These are phyloP conservation scores for Ceraclea dissimilis DNA, from an alignment of 2,888 invertebrate genomes.

Conservation along the genomic window DNA sequence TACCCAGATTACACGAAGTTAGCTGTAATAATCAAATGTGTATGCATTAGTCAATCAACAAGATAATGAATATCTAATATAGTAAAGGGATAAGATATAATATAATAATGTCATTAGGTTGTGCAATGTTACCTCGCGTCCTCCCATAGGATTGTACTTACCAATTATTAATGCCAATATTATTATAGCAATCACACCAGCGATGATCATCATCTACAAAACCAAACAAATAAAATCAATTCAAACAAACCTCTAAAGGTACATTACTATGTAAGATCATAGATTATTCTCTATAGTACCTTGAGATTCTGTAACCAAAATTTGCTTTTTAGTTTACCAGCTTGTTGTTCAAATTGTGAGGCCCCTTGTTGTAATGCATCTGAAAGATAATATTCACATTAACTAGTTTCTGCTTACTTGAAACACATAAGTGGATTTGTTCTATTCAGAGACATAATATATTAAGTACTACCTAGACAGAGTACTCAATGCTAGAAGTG, in stretches of 20 bases:
- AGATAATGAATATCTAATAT: constrained; percentile 3
- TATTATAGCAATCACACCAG: constrained; percentile 75
- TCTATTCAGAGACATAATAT: no score
- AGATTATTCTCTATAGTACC: constrained; percentile 38
- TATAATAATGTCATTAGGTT: background rate
- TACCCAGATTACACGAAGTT: constrained; percentile 20
- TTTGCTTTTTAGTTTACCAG: constrained; percentile 93
- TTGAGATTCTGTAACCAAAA: constrained; percentile 98
- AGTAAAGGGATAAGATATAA: constrained; percentile 6
- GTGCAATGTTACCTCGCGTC: constrained; percentile 5
- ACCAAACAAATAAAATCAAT: constrained; percentile 19
- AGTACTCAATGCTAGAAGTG: no score
- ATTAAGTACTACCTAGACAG: no score
- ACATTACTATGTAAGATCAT: no score
- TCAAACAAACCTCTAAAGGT: no score
- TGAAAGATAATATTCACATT: constrained; percentile 33
- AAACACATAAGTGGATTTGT: no score
- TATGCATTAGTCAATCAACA: background rate
- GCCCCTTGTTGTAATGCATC: constrained; percentile 92
- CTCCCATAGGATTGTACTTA: constrained; percentile 46
- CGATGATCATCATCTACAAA: constrained; percentile 82
- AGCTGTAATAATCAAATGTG: constrained; percentile 19
- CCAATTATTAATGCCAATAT: constrained; percentile 83
- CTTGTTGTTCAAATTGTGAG: constrained; percentile 94
- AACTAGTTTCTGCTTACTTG: no score